Conservation (phyloP, 2,888 invertebrate species). For the Tetrapedia diversipes region DNA sequence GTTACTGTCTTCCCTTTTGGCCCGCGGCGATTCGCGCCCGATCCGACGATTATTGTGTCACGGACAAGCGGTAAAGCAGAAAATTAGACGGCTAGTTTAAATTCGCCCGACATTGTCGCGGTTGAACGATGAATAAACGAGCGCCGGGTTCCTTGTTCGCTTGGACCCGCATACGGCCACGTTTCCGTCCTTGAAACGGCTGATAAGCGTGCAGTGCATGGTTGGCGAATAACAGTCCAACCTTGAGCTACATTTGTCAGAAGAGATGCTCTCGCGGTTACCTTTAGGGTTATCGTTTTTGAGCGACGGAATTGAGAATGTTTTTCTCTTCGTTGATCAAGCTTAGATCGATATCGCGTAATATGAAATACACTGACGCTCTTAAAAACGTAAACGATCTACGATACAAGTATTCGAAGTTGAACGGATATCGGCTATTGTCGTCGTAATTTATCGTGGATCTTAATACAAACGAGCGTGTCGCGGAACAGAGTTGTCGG, state of each 20-base stretch:
- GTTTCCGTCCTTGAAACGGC: slow-evolving; percentile 39
- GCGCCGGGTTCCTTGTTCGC: slow-evolving; percentile 38
- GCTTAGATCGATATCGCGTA: too few relatives aligned
- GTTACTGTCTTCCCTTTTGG: slow-evolving; percentile 57
- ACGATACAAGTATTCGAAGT: neutral
- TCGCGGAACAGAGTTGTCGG: too few relatives aligned
- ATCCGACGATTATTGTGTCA: slow-evolving; percentile 65
- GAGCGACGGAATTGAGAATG: neutral
- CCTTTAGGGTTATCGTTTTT: slow-evolving; percentile 3
- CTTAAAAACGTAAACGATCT: too few relatives aligned
- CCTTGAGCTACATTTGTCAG: slow-evolving; percentile 45
- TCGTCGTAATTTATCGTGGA: too few relatives aligned
- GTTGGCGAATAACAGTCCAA: slow-evolving; percentile 41
- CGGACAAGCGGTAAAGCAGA: slow-evolving; percentile 56
- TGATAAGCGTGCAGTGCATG: slow-evolving; percentile 21
- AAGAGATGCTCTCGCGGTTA: slow-evolving; percentile 7
- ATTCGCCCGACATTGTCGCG: slow-evolving; percentile 23
- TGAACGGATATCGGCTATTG: too few relatives aligned
- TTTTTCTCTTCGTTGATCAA: neutral
- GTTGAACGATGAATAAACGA: slow-evolving; percentile 16
- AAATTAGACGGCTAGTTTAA: slow-evolving; percentile 40
- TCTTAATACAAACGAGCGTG: too few relatives aligned
- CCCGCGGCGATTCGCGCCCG: slow-evolving; percentile 33
- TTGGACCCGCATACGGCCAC: neutral
- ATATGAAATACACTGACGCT: too few relatives aligned